Conservation (phyloP, 1,140 invertebrate genomes). For the Conus betulinus region DNA sequence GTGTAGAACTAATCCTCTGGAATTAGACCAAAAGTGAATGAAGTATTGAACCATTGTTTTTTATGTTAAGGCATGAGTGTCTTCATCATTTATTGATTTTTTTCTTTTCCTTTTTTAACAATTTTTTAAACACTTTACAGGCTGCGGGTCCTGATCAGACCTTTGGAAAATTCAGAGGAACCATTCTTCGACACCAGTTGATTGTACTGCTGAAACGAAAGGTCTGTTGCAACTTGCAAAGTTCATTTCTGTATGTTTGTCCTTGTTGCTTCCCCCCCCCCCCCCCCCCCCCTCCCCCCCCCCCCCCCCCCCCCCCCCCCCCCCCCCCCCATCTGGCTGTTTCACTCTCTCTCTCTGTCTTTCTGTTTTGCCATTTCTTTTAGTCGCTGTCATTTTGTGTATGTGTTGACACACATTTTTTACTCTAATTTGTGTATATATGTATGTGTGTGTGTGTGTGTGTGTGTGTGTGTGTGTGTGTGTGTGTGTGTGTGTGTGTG, state of each 20-base stretch:
- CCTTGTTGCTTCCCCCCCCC: background rate
- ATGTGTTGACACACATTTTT: too few species aligned
- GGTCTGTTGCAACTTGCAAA: constrained; percentile 46
- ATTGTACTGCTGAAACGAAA: constrained; percentile 72
- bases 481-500: too few species aligned
- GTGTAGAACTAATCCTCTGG: background rate
- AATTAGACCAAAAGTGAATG: too few species aligned
- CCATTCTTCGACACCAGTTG: constrained; percentile 72
- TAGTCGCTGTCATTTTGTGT: background rate
- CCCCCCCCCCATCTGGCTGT: background rate
- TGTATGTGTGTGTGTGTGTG: too few species aligned
- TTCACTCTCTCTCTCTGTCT: background rate
- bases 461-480: too few species aligned
- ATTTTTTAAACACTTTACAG: background rate
- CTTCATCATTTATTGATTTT: background rate
- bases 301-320: background rate
- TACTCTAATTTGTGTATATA: too few species aligned
- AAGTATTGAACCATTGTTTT: too few species aligned
- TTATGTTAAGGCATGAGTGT: background rate
- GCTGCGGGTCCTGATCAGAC: constrained; percentile 44
- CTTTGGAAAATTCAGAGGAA: constrained; percentile 71
- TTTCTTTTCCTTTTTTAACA: background rate
- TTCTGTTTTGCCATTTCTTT: background rate
- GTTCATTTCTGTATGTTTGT: background rate
- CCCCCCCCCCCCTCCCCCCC: background rate